Evolutionary conservation across 2,797 vertebrate species (phyloP).

Genomic region (Neostethus bicornis): DNA sequence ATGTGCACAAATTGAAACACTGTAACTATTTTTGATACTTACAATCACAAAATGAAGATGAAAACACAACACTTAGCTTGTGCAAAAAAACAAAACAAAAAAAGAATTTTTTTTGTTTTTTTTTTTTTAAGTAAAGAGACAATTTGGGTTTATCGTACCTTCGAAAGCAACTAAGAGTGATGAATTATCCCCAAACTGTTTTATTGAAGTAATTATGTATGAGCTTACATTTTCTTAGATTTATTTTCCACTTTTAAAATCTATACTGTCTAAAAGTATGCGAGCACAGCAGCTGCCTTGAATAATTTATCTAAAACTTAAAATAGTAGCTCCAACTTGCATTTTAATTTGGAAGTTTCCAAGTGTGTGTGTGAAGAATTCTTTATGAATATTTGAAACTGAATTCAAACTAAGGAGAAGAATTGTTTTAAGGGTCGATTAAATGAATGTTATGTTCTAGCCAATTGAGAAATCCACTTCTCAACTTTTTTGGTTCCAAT

Average conservation of each 20-base stretch:
- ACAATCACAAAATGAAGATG: slow-evolving; percentile 15
- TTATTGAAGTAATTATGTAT: neutral
- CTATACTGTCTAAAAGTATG: neutral
- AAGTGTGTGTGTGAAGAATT: slow-evolving; percentile 26
- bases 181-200: slow-evolving; percentile 6
- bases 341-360: slow-evolving; percentile 16
- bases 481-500: slow-evolving; percentile 49
- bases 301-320: slow-evolving; percentile 12
- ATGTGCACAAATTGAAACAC: slow-evolving; percentile 10
- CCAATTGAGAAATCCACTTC: slow-evolving; percentile 19
- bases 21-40: slow-evolving; percentile 6
- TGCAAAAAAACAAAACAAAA: neutral
- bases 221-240: neutral
- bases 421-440: no score
- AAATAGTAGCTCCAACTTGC: neutral
- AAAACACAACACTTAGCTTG: slow-evolving; percentile 17
- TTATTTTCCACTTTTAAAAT: neutral
- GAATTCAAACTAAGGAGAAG: neutral
- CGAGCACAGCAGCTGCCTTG: slow-evolving; percentile 4
- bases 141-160: neutral
- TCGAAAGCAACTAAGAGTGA: neutral
- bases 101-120: slow-evolving; percentile 1
- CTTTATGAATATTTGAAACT: slow-evolving; percentile 53
- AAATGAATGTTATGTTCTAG: no score
- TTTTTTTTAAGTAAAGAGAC: neutral